These are phyloP conservation scores for Prionailurus viverrinus DNA, from an alignment of 2,113 vertebrate species.

Conservation along the genomic window DNA sequence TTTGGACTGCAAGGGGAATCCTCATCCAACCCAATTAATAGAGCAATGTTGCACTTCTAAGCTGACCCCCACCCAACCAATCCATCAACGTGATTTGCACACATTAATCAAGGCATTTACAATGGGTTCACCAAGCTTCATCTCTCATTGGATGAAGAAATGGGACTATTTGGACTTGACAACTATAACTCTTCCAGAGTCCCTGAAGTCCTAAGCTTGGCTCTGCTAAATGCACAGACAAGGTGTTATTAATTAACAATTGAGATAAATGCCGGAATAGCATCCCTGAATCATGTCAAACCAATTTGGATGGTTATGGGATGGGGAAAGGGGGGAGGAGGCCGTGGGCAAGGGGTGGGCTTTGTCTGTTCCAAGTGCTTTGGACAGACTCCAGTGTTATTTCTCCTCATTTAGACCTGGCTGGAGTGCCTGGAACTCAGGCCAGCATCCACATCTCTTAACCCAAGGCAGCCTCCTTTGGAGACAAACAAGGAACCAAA, in stretches of 20 bases:
- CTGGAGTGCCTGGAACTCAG: conserved; percentile 37
- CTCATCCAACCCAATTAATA: conserved; percentile 77
- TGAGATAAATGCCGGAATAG: conserved; percentile 65
- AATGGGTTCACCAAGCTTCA: conserved; percentile 51
- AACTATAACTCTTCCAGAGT: conserved; percentile 48
- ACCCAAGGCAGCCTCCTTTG: conserved; percentile 55
- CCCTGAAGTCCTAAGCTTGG: conserved; percentile 63
- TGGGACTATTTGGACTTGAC: conserved; percentile 40
- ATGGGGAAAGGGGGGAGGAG: conserved; percentile 28
- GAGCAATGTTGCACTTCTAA: conserved; percentile 28
- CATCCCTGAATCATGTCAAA: conserved; percentile 75
- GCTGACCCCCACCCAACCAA: conserved; percentile 37
- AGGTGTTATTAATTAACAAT: conserved; percentile 83
- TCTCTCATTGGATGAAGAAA: conserved; percentile 41
- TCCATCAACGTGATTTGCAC: conserved; percentile 35
- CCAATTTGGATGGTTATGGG: conserved; percentile 76
- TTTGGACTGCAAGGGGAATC: conserved; percentile 67
- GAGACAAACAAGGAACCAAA: conserved; percentile 19
- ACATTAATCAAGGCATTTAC: conserved; percentile 65
- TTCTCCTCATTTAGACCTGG: conserved; percentile 80
- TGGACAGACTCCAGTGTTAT: conserved; percentile 74
- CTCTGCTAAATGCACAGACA: conserved; percentile 65
- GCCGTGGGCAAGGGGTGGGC: conserved; percentile 42
- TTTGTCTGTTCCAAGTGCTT: conserved; percentile 67
- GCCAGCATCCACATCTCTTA: conserved; percentile 63